phyloP scores from a whole-genome alignment of 2,888 invertebrate species.

The Arctia plantaginis region DNA sequence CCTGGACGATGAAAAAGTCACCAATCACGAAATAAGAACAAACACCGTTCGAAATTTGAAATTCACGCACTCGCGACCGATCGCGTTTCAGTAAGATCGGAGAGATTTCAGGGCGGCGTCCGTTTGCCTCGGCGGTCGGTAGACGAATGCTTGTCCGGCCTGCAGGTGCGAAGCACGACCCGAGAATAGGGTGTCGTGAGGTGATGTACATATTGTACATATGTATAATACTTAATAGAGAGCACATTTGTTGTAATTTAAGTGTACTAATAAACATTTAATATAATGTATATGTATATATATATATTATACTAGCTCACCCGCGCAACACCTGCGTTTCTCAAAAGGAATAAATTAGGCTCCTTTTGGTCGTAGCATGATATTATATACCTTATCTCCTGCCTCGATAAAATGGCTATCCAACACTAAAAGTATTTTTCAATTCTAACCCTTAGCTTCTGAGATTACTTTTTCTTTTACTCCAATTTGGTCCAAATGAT shows the following conservation, averaged over 20 bases:
- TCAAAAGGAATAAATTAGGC: no score
- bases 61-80: constrained; percentile 67
- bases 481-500: no score
- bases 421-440: no score
- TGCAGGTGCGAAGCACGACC: constrained; percentile 59
- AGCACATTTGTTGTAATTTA: constrained; percentile 26
- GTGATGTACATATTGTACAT: constrained; percentile 36
- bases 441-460: no score
- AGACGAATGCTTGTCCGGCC: constrained; percentile 66
- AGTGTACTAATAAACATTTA: constrained; percentile 18
- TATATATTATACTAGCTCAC: neutral
- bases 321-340: no score
- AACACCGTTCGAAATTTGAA: constrained; percentile 63
- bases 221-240: constrained; percentile 30
- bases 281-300: neutral
- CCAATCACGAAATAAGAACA: constrained; percentile 72
- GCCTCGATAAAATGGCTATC: no score
- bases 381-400: no score
- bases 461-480: no score
- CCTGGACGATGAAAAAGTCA: constrained; percentile 67
- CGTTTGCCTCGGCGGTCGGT: constrained; percentile 59
- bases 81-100: constrained; percentile 32
- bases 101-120: constrained; percentile 45
- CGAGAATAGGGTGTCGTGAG: constrained; percentile 42
- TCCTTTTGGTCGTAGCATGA: no score